Evolutionary conservation across 2,888 invertebrate genomes (phyloP), one percentile per base, ranked within the genome.

Genomic region (Pterostichus niger): DNA sequence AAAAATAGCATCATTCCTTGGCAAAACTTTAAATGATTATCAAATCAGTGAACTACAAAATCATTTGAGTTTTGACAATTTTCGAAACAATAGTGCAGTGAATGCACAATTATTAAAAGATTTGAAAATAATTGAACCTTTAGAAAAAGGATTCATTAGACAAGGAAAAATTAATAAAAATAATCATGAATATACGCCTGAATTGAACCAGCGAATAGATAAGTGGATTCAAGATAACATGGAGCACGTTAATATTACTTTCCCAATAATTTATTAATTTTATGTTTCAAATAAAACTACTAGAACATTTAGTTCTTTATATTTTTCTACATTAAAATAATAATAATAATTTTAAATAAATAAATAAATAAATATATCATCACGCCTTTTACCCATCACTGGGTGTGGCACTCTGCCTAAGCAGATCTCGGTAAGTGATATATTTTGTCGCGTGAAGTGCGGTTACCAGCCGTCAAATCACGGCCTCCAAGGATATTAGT

Each of bases 1-100:
- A 24, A 92, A 92, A 84, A 91, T 96, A 0, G 91, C 93, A 0
- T 87, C 90, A 0, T 96, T 96, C 87, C 90, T 96, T 46, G 91
- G 90, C 56, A 94, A 94, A 87, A 86, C 89, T 0, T 91, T 93
- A 83, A 91, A 90, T 0, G 90, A 91, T 0, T 91, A 93, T 17
- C 92, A 96, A 87, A 88, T 96, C 0, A 87, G 90, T 0, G 89
- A 90, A 17, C 90, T 98, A 2, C 92, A 92, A 9, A 89, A 94
- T 6, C 96, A 97, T 88, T 92, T 98, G 84, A 92, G 93, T 87
- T 96, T 98, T 84, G 92, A 94, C 9, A 95, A 93, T 88, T 98
- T 98, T 90, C 94, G 95, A 85, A 92, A 93, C 11, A 98, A 98
- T 90, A 93, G 93, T 71, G 94, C 95, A 6, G 94, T 97, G 0